These are phyloP conservation scores for Drosophila melanosoma DNA, from an alignment of 2,888 invertebrate species.

Conservation along the genomic window DNA sequence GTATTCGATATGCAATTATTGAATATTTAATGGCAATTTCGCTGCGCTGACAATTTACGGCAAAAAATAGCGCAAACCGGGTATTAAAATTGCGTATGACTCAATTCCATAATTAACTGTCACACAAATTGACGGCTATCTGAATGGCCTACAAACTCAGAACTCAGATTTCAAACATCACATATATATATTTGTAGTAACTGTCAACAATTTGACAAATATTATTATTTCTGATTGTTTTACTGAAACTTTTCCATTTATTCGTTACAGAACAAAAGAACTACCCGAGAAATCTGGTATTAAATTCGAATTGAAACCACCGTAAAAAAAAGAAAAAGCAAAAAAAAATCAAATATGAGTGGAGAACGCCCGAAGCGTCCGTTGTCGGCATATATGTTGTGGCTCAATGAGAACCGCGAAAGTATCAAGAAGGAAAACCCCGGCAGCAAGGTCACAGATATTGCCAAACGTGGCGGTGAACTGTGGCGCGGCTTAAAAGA, in stretches of 20 bases:
- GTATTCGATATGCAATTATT: slow-evolving; percentile 62
- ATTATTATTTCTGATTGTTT: neutral
- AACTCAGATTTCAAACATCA: too few relatives aligned
- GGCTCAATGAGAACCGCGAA: slow-evolving; percentile 95
- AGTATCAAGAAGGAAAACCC: slow-evolving; percentile 95
- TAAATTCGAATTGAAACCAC: neutral
- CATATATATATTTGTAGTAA: neutral
- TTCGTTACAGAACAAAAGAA: slow-evolving; percentile 22
- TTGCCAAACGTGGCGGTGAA: slow-evolving; percentile 97
- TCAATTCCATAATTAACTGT: neutral
- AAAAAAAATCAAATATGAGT: slow-evolving; percentile 87
- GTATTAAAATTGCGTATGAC: neutral
- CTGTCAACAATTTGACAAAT: neutral
- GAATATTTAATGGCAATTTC: slow-evolving; percentile 32
- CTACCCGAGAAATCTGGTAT: slow-evolving; percentile 16
- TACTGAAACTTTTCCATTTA: slow-evolving; percentile 14
- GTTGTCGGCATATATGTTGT: slow-evolving; percentile 96
- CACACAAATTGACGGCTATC: slow-evolving; percentile 9
- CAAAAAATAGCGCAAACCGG: neutral
- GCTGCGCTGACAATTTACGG: slow-evolving; percentile 4
- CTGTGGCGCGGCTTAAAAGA: slow-evolving; percentile 96
- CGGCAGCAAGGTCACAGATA: slow-evolving; percentile 95
- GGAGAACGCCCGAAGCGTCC: slow-evolving; percentile 97
- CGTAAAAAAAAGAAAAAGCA: slow-evolving; percentile 17
- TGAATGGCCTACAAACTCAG: neutral